These are phyloP conservation scores for Entosphenus tridentatus DNA, from an alignment of 2,113 vertebrate genomes.

Conservation along the genomic window DNA sequence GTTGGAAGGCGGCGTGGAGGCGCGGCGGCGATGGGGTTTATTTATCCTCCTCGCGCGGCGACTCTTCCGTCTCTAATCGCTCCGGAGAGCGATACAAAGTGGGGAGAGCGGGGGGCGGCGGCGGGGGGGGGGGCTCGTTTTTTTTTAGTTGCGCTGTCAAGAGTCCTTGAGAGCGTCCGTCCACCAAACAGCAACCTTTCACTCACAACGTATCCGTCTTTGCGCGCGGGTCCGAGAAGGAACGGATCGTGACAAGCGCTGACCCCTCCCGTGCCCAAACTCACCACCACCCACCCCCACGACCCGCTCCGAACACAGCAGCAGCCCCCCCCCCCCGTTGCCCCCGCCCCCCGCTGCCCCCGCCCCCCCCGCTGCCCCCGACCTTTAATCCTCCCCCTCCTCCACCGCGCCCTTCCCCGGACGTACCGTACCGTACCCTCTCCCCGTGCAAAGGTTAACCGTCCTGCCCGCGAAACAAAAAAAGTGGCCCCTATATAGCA, in stretches of 20 bases:
- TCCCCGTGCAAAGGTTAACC: neutral
- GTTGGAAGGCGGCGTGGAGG: too few relatives aligned
- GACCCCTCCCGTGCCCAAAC: neutral
- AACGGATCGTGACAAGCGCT: constrained; percentile 4
- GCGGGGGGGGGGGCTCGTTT: too few relatives aligned
- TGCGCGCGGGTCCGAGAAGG: neutral
- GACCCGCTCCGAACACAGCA: neutral
- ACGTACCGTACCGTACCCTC: neutral
- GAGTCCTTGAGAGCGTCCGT: constrained; percentile 2
- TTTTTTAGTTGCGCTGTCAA: neutral
- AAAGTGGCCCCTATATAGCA: neutral
- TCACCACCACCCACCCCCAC: neutral
- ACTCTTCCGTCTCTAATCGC: too few relatives aligned
- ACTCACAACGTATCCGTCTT: constrained; percentile 6
- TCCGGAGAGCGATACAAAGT: too few relatives aligned
- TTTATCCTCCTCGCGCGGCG: too few relatives aligned
- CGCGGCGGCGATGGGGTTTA: too few relatives aligned
- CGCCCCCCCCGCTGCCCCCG: neutral
- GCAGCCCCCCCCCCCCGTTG: neutral
- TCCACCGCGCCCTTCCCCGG: neutral
- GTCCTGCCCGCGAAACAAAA: too few relatives aligned
- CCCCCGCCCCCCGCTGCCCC: neutral
- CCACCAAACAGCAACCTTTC: neutral
- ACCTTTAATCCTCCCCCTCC: neutral
- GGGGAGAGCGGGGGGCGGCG: too few relatives aligned